Evolutionary conservation across 2,797 vertebrate species (phyloP).

Genomic region (Dryobates pubescens): DNA sequence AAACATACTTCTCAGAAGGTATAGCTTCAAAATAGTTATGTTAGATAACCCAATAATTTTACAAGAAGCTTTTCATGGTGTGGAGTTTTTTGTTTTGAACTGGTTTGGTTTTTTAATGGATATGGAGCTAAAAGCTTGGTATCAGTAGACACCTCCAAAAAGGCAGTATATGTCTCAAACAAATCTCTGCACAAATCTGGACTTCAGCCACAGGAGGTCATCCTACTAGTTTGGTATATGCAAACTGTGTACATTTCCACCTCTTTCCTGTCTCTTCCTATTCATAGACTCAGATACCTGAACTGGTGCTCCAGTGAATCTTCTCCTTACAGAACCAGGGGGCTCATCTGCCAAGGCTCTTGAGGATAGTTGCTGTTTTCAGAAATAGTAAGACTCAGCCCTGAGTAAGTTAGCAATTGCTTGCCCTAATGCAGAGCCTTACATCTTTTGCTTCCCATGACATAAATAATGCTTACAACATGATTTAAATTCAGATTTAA

Average conservation of each 20-base stretch:
- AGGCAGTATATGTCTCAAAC: not conserved
- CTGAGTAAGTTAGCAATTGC: not conserved
- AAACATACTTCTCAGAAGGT: not conserved
- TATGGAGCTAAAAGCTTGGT: not conserved
- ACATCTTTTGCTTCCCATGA: not conserved
- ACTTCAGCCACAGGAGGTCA: not conserved
- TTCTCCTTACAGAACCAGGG: not conserved
- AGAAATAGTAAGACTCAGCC: not conserved
- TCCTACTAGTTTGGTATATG: no score
- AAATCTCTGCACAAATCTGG: not conserved
- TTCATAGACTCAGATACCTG: not conserved
- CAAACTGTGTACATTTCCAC: not conserved
- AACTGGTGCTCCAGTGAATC: not conserved
- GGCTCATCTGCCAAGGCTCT: not conserved
- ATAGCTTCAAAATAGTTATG: not conserved
- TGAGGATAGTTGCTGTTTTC: not conserved
- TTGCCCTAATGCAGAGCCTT: not conserved
- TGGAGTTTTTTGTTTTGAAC: no score
- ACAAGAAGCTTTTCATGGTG: not conserved
- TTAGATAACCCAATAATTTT: not conserved
- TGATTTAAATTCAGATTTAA: not conserved
- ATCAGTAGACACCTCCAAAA: not conserved
- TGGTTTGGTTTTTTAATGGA: not conserved
- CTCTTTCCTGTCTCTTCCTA: not conserved
- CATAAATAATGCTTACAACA: not conserved